These are phyloP conservation scores for Fringilla coelebs DNA, from an alignment of 2,797 vertebrate genomes.

Conservation along the genomic window DNA sequence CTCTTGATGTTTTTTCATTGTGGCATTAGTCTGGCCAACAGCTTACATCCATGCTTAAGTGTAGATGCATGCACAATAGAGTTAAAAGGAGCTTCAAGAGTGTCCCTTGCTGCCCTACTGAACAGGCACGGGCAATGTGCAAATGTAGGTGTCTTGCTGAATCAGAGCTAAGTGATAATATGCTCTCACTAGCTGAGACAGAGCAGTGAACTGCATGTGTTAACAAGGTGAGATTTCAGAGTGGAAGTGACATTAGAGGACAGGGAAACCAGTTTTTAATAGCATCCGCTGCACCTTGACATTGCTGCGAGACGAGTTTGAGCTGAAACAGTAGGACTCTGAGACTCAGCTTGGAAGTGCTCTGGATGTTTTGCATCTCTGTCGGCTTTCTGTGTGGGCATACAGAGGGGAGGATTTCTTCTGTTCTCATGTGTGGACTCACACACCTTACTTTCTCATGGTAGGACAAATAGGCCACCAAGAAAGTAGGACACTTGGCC, in stretches of 20 bases:
- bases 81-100: neutral
- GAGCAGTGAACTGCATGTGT: constrained; percentile 31
- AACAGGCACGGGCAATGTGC: neutral
- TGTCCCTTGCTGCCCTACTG: neutral
- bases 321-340: neutral
- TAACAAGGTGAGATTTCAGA: constrained; percentile 41
- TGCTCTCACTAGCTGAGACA: neutral
- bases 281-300: neutral
- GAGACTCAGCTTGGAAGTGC: neutral
- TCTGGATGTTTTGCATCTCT: neutral
- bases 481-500: constrained; percentile 57
- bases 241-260: constrained; percentile 26
- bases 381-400: neutral
- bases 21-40: neutral
- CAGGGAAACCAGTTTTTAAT: constrained; percentile 17
- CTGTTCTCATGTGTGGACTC: neutral
- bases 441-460: constrained; percentile 18
- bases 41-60: neutral
- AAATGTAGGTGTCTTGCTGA: constrained; percentile 52
- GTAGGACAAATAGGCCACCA: constrained; percentile 38
- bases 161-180: constrained; percentile 45
- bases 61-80: neutral
- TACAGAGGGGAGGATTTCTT: neutral
- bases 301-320: neutral
- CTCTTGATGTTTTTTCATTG: neutral